Percentiles rank a stretch among this genome's conserved stretches.
phyloP scores from a whole-genome alignment of 2,797 vertebrate genomes.

The Distichodus sexfasciatus region DNA sequence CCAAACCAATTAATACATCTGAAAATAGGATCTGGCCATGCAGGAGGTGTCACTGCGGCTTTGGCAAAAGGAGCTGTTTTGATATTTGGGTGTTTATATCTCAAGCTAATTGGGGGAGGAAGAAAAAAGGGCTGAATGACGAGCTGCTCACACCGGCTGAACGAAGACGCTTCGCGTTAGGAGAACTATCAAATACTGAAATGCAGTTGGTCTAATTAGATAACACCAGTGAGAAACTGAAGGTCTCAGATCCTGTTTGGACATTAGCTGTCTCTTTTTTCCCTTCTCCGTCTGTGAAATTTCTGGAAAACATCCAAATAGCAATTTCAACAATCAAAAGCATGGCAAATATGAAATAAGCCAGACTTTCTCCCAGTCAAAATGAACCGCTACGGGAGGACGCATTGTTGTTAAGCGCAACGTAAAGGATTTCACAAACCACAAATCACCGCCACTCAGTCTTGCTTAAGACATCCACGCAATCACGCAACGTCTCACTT shows the following conservation, averaged over 20 bases:
- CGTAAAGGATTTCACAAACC: slow-evolving; percentile 1
- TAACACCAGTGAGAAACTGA: not conserved
- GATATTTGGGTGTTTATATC: slow-evolving; percentile 35
- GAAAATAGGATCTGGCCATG: slow-evolving; percentile 16
- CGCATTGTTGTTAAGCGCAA: not conserved
- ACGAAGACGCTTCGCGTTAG: not conserved
- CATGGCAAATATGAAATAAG: no score
- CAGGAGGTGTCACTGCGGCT: slow-evolving; percentile 18
- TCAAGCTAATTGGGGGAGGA: slow-evolving; percentile 21
- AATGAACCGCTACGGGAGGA: not conserved
- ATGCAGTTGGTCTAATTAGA: slow-evolving; percentile 23
- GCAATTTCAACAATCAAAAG: no score
- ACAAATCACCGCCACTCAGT: not conserved
- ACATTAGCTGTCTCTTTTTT: not conserved
- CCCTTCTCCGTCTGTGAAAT: not conserved
- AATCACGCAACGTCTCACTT: slow-evolving; percentile 25
- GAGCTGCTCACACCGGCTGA: slow-evolving; percentile 1
- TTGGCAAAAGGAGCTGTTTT: slow-evolving; percentile 17
- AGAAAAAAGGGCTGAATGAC: slow-evolving; percentile 15
- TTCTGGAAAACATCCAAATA: not conserved
- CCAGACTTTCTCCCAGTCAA: no score
- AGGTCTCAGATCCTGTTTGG: not conserved
- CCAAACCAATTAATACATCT: slow-evolving; percentile 27
- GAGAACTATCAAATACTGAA: slow-evolving; percentile 8
- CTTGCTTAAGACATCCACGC: slow-evolving; percentile 34